Evolutionary conservation across 1,140 invertebrate genomes (phyloP).

Genomic region (Conopomorpha cramerella): DNA sequence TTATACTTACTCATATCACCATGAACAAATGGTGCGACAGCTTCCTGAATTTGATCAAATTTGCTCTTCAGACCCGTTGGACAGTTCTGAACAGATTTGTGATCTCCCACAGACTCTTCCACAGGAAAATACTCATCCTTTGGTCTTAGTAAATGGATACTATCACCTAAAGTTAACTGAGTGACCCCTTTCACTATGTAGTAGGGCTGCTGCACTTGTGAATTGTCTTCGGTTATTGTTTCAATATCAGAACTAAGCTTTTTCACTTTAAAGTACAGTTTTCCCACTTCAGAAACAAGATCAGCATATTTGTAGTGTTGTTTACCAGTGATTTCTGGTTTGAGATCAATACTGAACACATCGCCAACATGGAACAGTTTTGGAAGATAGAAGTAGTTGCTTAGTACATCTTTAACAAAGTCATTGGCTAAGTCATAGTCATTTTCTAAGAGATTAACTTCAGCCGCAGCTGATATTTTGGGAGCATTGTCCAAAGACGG

Average conservation of each 20-base stretch:
- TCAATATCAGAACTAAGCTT: constrained; percentile 19
- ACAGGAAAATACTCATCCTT: constrained; percentile 26
- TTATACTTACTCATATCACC: constrained; percentile 40
- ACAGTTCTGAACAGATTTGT: constrained; percentile 20
- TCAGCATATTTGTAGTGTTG: constrained; percentile 50
- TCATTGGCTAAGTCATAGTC: constrained; percentile 46
- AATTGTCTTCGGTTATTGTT: background rate
- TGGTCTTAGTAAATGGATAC: constrained; percentile 38
- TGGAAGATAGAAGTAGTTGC: constrained; percentile 47
- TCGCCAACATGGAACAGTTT: constrained; percentile 44
- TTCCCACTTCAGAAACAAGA: constrained; percentile 28
- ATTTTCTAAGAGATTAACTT: constrained; percentile 36
- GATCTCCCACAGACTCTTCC: constrained; percentile 5
- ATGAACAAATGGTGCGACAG: constrained; percentile 41
- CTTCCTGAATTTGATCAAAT: constrained; percentile 43
- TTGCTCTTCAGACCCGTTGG: constrained; percentile 38
- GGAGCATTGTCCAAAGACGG: constrained; percentile 30
- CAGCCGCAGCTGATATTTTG: constrained; percentile 36
- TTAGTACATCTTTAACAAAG: constrained; percentile 44
- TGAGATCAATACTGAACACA: constrained; percentile 41
- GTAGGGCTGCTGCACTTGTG: constrained; percentile 16
- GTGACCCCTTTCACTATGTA: constrained; percentile 50
- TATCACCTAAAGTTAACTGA: constrained; percentile 43
- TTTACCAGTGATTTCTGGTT: constrained; percentile 31
- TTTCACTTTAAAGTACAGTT: constrained; percentile 46